phyloP scores from a whole-genome alignment of 2,113 vertebrate species.

The Psittacara wagleri region DNA sequence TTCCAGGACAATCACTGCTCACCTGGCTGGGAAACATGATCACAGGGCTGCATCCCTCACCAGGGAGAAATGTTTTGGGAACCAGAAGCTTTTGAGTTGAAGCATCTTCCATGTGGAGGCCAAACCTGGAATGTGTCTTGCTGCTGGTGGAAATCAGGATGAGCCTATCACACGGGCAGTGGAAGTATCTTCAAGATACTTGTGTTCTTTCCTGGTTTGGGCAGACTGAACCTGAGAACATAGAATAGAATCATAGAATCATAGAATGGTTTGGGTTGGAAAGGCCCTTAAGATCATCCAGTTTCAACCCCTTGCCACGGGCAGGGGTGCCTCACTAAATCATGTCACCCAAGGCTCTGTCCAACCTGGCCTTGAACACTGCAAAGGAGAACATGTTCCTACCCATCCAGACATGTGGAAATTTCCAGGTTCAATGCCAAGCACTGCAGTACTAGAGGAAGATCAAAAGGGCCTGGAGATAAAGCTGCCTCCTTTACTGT shows the following conservation, averaged over 20 bases:
- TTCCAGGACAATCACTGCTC: background rate
- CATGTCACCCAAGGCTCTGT: background rate
- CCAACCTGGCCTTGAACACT: background rate
- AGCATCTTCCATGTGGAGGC: background rate
- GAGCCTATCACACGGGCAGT: background rate
- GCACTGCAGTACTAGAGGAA: background rate
- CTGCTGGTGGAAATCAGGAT: background rate
- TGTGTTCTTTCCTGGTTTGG: background rate
- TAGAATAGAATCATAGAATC: background rate
- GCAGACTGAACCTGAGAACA: background rate
- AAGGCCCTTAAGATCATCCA: background rate
- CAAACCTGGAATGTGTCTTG: background rate
- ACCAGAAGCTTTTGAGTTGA: background rate
- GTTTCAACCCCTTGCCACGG: background rate
- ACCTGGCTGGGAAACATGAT: background rate
- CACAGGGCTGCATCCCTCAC: background rate
- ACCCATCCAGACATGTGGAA: accelerated
- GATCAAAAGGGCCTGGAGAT: background rate
- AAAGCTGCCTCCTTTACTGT: background rate
- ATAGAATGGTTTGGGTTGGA: background rate
- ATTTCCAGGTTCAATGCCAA: background rate
- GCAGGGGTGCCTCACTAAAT: background rate
- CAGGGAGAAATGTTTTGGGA: background rate
- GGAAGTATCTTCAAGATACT: background rate
- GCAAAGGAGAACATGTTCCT: background rate